phyloP scores from a whole-genome alignment of 2,113 vertebrate genomes.

The Melospiza melodia region DNA sequence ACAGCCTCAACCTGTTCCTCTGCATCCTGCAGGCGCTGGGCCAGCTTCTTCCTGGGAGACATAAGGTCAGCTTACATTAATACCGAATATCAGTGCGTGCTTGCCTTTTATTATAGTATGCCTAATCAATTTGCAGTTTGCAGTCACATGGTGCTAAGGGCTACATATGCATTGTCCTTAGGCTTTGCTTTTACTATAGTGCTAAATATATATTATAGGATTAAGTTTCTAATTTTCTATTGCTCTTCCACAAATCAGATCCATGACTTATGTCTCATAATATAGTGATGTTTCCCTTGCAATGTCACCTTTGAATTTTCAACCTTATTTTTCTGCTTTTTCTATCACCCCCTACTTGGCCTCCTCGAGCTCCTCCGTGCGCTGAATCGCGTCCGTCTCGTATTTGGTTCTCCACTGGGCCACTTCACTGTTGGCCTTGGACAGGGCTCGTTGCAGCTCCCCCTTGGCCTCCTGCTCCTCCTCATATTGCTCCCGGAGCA shows the following conservation, averaged over 20 bases:
- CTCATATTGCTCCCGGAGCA: conserved; percentile 86
- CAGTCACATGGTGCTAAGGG: neutral
- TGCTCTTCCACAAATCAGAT: neutral
- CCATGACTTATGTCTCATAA: neutral
- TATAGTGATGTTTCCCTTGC: neutral
- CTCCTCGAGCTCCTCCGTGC: conserved; percentile 84
- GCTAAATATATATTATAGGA: neutral
- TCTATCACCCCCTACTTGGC: conserved; percentile 74
- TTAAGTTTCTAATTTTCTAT: neutral
- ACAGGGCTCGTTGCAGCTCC: conserved; percentile 82
- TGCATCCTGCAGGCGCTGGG: too few relatives aligned
- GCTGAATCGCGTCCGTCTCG: conserved; percentile 83
- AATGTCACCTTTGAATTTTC: neutral
- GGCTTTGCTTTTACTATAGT: neutral
- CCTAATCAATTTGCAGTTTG: neutral
- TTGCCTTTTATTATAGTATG: neutral
- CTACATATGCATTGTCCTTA: neutral
- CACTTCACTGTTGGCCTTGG: conserved; percentile 83
- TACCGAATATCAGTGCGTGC: too few relatives aligned
- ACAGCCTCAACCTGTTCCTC: too few relatives aligned
- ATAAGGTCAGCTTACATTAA: neutral
- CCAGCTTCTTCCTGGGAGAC: too few relatives aligned
- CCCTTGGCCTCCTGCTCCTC: conserved; percentile 86
- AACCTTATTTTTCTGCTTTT: neutral
- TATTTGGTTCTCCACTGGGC: conserved; percentile 87